Conservation (phyloP, 2,797 vertebrate species). For the Martes flavigula region DNA sequence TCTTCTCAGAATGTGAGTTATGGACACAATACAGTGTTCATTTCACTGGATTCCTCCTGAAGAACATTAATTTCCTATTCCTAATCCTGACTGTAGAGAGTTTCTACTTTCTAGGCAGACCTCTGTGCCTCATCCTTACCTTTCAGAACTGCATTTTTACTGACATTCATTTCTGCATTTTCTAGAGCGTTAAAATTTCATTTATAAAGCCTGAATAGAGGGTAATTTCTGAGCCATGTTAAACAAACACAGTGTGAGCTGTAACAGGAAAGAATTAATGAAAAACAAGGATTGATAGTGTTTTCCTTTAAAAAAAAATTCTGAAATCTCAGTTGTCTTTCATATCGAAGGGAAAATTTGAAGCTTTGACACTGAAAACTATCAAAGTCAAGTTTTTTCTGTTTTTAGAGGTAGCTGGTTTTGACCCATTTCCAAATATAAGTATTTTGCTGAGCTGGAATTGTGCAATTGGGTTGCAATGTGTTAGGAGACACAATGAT, state of each 20-base stretch:
- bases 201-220: background rate
- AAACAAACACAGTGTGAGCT: background rate
- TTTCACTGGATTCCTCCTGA: background rate
- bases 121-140: background rate
- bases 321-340: background rate
- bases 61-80: background rate
- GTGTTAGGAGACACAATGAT: background rate
- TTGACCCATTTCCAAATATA: constrained; percentile 7
- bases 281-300: constrained; percentile 1
- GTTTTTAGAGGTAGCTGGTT: background rate
- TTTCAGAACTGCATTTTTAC: background rate
- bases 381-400: background rate
- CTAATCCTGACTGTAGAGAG: background rate
- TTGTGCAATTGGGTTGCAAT: background rate
- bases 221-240: background rate
- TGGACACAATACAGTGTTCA: background rate
- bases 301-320: background rate
- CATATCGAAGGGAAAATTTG: constrained; percentile 10
- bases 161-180: background rate
- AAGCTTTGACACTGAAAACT: background rate
- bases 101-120: background rate
- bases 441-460: background rate
- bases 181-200: background rate
- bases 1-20: background rate
- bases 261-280: background rate